Evolutionary conservation across 2,888 invertebrate species (phyloP).

Genomic region (Nowickia ferox): DNA sequence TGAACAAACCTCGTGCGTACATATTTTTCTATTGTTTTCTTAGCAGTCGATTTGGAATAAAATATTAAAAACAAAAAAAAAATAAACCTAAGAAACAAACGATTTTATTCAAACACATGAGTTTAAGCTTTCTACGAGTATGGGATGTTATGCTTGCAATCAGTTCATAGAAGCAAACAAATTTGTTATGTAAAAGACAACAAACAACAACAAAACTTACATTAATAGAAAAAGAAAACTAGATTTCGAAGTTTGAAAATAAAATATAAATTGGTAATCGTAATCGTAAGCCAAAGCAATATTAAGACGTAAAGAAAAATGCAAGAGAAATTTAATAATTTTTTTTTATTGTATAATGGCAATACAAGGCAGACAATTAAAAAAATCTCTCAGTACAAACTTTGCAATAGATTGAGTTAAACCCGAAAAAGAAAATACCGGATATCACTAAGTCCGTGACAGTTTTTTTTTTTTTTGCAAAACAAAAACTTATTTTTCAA

Average conservation of each 20-base stretch:
- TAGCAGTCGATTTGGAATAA: conserved; percentile 38
- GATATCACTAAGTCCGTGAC: too few species aligned
- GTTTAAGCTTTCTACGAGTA: conserved; percentile 24
- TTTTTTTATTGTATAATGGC: not conserved
- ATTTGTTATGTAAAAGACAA: not conserved
- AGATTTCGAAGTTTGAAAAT: conserved; percentile 35
- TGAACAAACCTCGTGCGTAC: too few species aligned
- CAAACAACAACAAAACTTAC: conserved; percentile 1
- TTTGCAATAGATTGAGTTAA: too few species aligned
- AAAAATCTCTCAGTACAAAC: too few species aligned
- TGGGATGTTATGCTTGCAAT: conserved; percentile 23
- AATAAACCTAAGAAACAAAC: conserved; percentile 24
- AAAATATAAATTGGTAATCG: conserved; percentile 41
- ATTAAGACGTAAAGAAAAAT: not conserved
- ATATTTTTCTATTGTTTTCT: conserved; percentile 39
- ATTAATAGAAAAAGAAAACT: conserved; percentile 8
- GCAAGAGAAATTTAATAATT: not conserved
- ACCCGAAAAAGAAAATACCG: too few species aligned
- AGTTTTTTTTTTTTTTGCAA: too few species aligned
- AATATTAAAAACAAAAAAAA: conserved; percentile 18
- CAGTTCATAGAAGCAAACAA: not conserved
- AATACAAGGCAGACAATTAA: too few species aligned
- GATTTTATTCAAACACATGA: conserved; percentile 38
- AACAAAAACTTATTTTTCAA: too few species aligned
- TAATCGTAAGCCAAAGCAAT: conserved; percentile 21